phyloP scores from a whole-genome alignment of 2,113 vertebrate genomes.

The Montifringilla adamsi region DNA sequence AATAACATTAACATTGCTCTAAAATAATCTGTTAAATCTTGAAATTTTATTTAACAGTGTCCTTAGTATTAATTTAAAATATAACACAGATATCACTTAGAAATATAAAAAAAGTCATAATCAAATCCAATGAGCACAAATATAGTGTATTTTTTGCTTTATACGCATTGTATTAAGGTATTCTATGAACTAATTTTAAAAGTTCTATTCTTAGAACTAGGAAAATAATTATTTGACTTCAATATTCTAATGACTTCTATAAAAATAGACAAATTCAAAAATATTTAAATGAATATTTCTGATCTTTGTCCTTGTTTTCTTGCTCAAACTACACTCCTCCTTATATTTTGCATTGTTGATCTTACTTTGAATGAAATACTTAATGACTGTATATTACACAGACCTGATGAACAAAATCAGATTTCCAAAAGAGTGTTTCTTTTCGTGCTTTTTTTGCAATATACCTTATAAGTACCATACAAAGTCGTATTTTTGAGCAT shows the following conservation, averaged over 20 bases:
- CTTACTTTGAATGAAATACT: not conserved
- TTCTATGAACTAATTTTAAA: not conserved
- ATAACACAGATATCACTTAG: not conserved
- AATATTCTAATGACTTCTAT: not conserved
- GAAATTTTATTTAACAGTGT: not conserved
- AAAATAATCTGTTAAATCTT: not conserved
- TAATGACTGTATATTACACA: not conserved
- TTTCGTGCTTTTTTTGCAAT: slow-evolving; percentile 13
- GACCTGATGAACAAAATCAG: slow-evolving; percentile 37
- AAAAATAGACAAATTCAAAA: not conserved
- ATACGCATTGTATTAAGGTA: not conserved
- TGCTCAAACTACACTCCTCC: not conserved
- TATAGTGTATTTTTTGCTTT: not conserved
- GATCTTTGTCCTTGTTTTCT: not conserved
- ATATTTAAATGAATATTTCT: not conserved
- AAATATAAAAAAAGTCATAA: not conserved
- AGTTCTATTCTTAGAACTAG: not conserved
- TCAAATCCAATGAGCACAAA: not conserved
- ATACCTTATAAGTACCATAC: not conserved
- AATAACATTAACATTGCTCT: not conserved
- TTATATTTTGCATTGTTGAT: not conserved
- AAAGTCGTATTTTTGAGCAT: not conserved
- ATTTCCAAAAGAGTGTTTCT: not conserved
- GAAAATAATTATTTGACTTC: not conserved
- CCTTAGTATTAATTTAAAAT: not conserved